Evolutionary conservation across 2,797 vertebrate species (phyloP), one percentile per base, ranked within the genome.

Genomic region (Falco concolor): DNA sequence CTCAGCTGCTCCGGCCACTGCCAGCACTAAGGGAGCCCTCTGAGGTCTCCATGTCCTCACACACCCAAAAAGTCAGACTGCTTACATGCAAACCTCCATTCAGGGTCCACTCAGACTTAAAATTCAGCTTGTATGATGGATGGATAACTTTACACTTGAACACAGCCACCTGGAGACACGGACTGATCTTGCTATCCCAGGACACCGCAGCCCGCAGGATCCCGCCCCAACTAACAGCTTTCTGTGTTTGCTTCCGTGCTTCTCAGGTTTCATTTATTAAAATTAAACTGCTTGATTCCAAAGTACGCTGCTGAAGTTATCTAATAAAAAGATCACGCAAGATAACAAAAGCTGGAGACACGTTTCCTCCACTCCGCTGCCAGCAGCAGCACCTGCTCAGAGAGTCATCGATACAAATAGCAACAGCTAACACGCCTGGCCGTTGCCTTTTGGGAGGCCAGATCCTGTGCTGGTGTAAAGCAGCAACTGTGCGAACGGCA

Each of bases 401-500:
- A 54, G 60, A 89, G 25, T 47, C 75, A 65, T 56, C 60, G 24
- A 9, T 24, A 68, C 30, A 12, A 90, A 68, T 9, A 72, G 74
- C 49, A 36, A 52, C 42, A 47, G 36, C 36, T 7, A 40, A 45
- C 2, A 13, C 1, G 0, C n/a, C 32, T 0, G 0, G 49, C 44
- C 38, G 21, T 32, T 73, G 74, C 49, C 30, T 80, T 82, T 57
- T 23, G 10, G 75, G 57, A 78, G 38, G 27, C 42, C 68, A 68
- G 84, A 90, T 50, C 50, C 76, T 40, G 34, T 8, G 28, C 4
- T 32, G 50, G 38, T 69, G 57, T 49, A 75, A 80, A 85, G 69
- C 61, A 84, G 30, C n/a, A 44, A 38, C 56, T 27, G 28, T 6
- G 27, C 3, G 3, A 79, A 87, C 4, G 15, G 13, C 1, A 1